A percentile compares a stretch with the other conserved stretches of the same genome.
phyloP scores from a whole-genome alignment of 2,888 invertebrate species.

The Drosophila siamana region DNA sequence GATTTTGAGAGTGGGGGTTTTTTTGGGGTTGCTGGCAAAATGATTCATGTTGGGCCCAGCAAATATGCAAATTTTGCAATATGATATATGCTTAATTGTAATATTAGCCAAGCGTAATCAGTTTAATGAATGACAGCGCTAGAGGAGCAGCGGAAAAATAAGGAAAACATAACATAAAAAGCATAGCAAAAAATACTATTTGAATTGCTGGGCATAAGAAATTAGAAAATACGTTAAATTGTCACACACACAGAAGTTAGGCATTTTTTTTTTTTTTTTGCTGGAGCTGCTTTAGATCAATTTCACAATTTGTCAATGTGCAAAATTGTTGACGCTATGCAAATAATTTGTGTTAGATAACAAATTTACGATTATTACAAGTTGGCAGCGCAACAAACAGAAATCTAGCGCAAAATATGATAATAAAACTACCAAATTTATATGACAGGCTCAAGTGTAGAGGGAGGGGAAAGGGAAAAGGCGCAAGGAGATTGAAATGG shows the following conservation, averaged over 20 bases:
- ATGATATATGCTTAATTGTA: conserved; percentile 42
- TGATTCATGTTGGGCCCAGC: conserved; percentile 20
- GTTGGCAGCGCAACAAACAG: conserved; percentile 7
- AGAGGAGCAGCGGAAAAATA: background rate
- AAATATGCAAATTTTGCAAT: conserved; percentile 58
- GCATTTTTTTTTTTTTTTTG: no score
- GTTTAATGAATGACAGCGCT: conserved; percentile 20
- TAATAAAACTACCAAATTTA: conserved; percentile 70
- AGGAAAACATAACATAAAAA: background rate
- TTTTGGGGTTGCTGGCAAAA: conserved; percentile 2
- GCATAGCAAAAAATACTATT: no score
- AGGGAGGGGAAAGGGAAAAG: background rate
- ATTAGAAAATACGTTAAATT: no score
- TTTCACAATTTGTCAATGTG: conserved; percentile 22
- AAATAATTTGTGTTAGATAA: conserved; percentile 41
- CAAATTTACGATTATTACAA: conserved; percentile 59
- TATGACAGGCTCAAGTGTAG: conserved; percentile 23
- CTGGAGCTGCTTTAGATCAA: no score
- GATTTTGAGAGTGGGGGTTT: background rate
- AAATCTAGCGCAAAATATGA: conserved; percentile 59
- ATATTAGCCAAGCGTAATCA: conserved; percentile 30
- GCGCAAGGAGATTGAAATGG: background rate
- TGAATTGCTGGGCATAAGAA: no score
- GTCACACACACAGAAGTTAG: no score
- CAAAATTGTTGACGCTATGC: conserved; percentile 44